Conservation (phyloP, 2,113 vertebrate genomes). For the Sceloporus tristichus region DNA sequence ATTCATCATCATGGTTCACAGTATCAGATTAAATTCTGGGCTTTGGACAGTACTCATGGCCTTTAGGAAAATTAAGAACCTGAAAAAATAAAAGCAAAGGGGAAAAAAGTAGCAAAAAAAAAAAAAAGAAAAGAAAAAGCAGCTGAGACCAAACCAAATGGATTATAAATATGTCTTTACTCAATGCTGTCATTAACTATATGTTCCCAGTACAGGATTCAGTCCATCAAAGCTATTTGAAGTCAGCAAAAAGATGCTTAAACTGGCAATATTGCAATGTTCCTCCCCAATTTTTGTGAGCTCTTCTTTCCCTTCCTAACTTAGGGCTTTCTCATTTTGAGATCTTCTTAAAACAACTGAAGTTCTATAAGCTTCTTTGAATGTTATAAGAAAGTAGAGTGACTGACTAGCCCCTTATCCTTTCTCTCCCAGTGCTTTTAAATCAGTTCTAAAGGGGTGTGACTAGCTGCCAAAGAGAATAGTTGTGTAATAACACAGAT, state of each 20-base stretch:
- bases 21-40: neutral
- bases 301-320: too few relatives aligned
- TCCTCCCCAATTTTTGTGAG: neutral
- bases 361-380: neutral
- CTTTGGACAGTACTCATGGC: conserved; percentile 42
- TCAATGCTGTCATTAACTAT: conserved; percentile 9
- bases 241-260: neutral
- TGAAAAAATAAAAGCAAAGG: conserved; percentile 10
- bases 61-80: conserved; percentile 37
- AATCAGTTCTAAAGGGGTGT: neutral
- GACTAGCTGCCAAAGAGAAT: too few relatives aligned
- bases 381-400: neutral
- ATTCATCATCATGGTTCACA: conserved; percentile 43
- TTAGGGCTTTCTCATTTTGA: neutral
- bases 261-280: neutral
- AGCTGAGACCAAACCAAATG: neutral
- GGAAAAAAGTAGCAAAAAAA: too few relatives aligned
- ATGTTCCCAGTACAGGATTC: neutral
- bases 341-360: neutral
- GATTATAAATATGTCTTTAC: neutral
- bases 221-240: neutral
- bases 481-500: too few relatives aligned
- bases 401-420: neutral
- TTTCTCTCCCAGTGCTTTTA: neutral
- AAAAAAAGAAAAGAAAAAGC: too few relatives aligned